These are phyloP conservation scores for Phrynosoma platyrhinos DNA, from an alignment of 2,113 vertebrate species.

Conservation along the genomic window DNA sequence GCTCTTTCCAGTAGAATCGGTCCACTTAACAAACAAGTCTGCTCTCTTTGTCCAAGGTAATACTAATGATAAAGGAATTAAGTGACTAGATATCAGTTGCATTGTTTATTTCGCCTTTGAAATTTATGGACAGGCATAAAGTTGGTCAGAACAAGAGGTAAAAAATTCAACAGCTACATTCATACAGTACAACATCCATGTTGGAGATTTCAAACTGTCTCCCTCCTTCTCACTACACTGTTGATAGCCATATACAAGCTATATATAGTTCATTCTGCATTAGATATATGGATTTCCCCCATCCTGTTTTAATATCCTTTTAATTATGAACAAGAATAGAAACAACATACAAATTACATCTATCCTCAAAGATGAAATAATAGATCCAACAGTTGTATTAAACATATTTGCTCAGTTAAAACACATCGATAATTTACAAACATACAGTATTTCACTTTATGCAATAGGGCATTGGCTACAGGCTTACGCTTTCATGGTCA, in stretches of 20 bases:
- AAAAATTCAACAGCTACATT: accelerated
- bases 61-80: not conserved
- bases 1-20: not conserved
- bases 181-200: not conserved
- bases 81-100: not conserved
- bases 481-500: not conserved
- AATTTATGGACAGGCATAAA: not conserved
- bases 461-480: not conserved
- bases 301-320: not conserved
- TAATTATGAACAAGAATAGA: not conserved
- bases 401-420: not conserved
- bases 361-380: not conserved
- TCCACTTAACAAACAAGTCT: no score
- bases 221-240: not conserved
- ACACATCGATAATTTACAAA: not conserved
- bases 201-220: not conserved
- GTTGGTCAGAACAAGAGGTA: not conserved
- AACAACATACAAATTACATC: not conserved
- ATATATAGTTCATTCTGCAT: not conserved
- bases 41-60: accelerated
- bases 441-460: not conserved
- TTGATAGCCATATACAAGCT: not conserved
- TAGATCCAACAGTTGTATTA: not conserved
- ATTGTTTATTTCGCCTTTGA: not conserved
- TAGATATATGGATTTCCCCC: not conserved